phyloP scores from a whole-genome alignment of 2,888 invertebrate species.

The Linnaemya vulpina region DNA sequence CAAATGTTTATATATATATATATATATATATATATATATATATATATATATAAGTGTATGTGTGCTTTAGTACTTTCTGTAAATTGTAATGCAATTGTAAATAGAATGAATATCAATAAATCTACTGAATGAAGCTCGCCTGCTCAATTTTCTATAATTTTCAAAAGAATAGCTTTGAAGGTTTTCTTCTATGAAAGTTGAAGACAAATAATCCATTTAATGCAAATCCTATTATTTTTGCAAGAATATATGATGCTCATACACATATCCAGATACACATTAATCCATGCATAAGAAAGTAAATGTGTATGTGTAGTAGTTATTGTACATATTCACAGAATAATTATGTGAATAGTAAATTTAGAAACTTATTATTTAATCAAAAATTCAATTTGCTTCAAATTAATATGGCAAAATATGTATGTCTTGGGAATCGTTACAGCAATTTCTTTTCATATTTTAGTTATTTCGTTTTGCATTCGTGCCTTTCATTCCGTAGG shows the following conservation, averaged over 20 bases:
- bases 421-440: constrained; percentile 34
- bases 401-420: constrained; percentile 19
- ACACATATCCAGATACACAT: no score
- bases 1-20: neutral
- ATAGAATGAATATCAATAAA: no score
- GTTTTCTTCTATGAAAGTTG: neutral
- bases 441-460: constrained; percentile 6
- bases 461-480: neutral
- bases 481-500: constrained; percentile 4
- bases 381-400: constrained; percentile 26
- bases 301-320: no score
- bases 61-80: no score
- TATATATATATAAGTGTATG: neutral
- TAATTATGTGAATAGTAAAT: constrained; percentile 3
- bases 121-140: no score
- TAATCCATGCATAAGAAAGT: no score
- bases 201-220: neutral
- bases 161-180: neutral
- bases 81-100: no score
- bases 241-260: neutral
- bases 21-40: neutral
- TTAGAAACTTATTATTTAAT: constrained; percentile 41
- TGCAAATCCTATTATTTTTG: constrained; percentile 5
- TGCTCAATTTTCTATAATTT: neutral
- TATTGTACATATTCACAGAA: neutral